Base-by-base conservation (phyloP, 2,113 vertebrate genomes). In the Gambusia holbrooki region DNA sequence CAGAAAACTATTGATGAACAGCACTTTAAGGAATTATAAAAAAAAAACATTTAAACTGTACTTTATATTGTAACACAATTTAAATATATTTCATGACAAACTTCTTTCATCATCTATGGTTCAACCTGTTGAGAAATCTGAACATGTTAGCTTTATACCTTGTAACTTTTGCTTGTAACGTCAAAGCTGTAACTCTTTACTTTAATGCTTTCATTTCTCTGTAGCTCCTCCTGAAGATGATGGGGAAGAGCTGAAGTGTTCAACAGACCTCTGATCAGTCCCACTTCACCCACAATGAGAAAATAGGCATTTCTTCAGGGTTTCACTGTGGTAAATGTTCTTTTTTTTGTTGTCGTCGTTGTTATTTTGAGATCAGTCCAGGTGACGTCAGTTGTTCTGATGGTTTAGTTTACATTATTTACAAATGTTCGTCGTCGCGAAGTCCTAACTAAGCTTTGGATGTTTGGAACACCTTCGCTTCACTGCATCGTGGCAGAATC, bases 141-240 rank as follows among this genome's bases (percentile, higher is more conserved):
- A 42, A 42, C 40, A 42, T 42, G 12, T 42, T 19, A 19, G 5
- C 17, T 48, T 48, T 6, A 5, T 6, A 48, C 5, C 45, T 2
- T 48, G 45, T 19, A 48, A 48, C 45, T 45, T 45, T 35, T 7
- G 33, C 33, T 35, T 48, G 45, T 17, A 19, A 48, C 14, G 5
- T 19, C 5, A 48, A 19, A 48, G 45, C 3, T 48, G 15, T 19
- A 58, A 58, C 51, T 9, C 17, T 19, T 42, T 29, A 1, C 25
- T 28, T 40, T 27, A 9, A 28, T 29, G 27, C 0, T 1, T 37
- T 62, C 17, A 9, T 71, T 69, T 22, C 7, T 83, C 66, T 82
- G 73, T 40, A 95, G 94, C 90, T 94, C 74, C 90, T 95, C 33
- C 65, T 95, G 51, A 94, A 93, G 87, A 91, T 91, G 86, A 94